Base-by-base conservation (phyloP, 2,888 invertebrate species). In the Drosophila lutescens region DNA sequence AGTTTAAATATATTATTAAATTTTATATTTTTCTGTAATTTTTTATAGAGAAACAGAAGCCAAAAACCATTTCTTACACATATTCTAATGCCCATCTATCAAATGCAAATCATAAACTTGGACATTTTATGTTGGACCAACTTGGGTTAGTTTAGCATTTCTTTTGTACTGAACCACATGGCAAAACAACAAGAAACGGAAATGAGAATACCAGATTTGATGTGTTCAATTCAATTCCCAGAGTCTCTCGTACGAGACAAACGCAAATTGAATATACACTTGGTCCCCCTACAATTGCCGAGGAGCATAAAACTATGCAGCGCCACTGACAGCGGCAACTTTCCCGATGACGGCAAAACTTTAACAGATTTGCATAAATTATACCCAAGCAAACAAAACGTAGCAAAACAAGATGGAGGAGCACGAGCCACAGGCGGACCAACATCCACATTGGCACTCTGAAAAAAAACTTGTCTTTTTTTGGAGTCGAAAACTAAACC, bases 341-440 rank as follows among this genome's bases (percentile, higher is more conserved):
- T 86, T 86, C 58, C 66, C 80, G 86, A 83, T 83, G 83, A 86
- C 77, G 74, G 76, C 73, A 81, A 84, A 81, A 84, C 85, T 86
- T 82, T 77, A 85, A 85, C 75, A 78, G 85, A 86, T 86, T 86
- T 86, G 80, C 85, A 86, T 86, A 86, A 84, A 82, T 85, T 84
- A 81, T 55, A 47, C 51, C 47, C 71, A 69, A 69, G 74, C 76
- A 76, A 83, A 80, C 80, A 78, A 80, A 80, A 78, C 77, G 66
- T 76, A 63, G 49, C 55, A 57, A 65, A 74, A 72, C 66, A 53
- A 76, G 73, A 67, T 32, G 77, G 54, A 15, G 54, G 50, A 43
- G 53, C 58, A 56, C 44, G 50, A 66, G 41, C 57, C 58, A 70
- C 40, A 47, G 69, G 50, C 49, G 51, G 41, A 63, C 20, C 55